Evolutionary conservation across 2,113 vertebrate genomes (phyloP), one percentile per base, ranked within the genome.

Genomic region (Ceuthmochares aereus): DNA sequence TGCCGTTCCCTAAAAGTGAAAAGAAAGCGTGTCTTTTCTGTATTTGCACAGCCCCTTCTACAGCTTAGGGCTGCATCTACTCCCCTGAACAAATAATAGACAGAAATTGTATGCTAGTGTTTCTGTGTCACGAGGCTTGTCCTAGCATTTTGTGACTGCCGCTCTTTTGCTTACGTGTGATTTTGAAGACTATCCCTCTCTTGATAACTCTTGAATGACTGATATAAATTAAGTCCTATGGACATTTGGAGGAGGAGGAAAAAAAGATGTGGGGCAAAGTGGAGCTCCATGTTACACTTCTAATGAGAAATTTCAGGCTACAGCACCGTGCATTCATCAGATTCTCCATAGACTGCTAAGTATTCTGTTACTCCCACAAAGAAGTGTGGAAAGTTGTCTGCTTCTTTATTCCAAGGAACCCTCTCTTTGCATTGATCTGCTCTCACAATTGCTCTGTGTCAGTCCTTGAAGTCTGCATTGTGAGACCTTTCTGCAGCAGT

Each of bases 391-490:
- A 86, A 82, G 63, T 86, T 90, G n/a, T 83, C 66, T 83, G 30
- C 42, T 87, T 58, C 75, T 92, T 75, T 89, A 27, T n/a, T 54
- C 10, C 22, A 23, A 90, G 73, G 32, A 86, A 2, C 49, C 6
- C 30, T 52, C 11, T 11, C 58, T 66, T 82, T 0, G 1, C 68
- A 67, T 67, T 83, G 64, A 82, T 67, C 89, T 81, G 47, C 40
- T 49, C 52, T 80, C 79, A 93, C 78, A 95, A 90, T 96, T 29
- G 73, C 79, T 90, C 79, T 72, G 55, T 91, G 92, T 91, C 76
- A 36, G 79, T 32, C 23, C 40, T 37, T 62, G 86, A 86, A 34
- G 34, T 72, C 95, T 64, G 66, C 74, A 42, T 29, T 94, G 62
- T 95, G 59, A 74, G 82, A 70, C 42, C 72, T 77, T 90, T 95